Conservation (phyloP, 2,113 vertebrate genomes). For the Prinia subflava region DNA sequence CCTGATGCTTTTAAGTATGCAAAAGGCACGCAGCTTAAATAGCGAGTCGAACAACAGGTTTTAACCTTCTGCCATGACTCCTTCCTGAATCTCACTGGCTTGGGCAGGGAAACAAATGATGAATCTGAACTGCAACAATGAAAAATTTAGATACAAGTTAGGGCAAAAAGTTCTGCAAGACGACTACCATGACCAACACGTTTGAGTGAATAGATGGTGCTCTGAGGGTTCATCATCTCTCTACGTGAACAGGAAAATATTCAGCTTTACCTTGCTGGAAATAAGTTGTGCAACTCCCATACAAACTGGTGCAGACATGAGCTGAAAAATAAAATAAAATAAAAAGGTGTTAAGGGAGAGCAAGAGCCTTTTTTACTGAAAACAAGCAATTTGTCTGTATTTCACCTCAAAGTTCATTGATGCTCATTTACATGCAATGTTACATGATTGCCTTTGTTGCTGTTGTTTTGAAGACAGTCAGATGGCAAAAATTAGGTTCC, state of each 20-base stretch:
- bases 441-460: not conserved
- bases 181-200: not conserved
- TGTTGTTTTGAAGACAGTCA: not conserved
- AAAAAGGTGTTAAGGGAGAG: not conserved
- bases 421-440: not conserved
- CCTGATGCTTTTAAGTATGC: constrained; percentile 26
- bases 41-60: not conserved
- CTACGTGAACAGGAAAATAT: not conserved
- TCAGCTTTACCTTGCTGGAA: not conserved
- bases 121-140: not conserved
- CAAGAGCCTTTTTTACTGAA: not conserved
- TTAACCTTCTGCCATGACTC: constrained; percentile 33
- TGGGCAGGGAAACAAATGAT: not conserved
- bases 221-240: not conserved
- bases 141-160: constrained; percentile 20
- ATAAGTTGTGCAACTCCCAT: not conserved
- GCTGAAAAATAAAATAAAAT: not conserved
- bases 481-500: not conserved
- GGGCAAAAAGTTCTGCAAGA: constrained; percentile 15
- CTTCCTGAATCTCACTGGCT: constrained; percentile 23
- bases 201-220: not conserved
- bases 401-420: not conserved
- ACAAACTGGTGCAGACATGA: not conserved
- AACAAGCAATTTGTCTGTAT: not conserved
- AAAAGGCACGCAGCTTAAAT: constrained; percentile 32